Conservation (phyloP, 2,888 invertebrate species). For the Leptinotarsa rubiginosa region DNA sequence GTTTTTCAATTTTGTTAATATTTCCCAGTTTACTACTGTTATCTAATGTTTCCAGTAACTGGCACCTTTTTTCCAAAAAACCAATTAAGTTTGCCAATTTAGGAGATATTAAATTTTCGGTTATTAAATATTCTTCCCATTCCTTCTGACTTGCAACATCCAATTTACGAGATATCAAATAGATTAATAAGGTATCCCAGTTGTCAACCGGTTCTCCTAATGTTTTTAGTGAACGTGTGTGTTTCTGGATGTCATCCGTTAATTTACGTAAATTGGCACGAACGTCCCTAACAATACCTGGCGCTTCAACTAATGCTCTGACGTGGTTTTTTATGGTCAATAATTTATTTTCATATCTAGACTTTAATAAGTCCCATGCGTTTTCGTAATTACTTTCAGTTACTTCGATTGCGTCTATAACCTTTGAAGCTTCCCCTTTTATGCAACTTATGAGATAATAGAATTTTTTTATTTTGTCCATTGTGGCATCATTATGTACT, state of each 20-base stretch:
- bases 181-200: constrained; percentile 20
- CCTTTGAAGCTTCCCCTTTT: neutral
- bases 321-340: constrained; percentile 18
- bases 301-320: constrained; percentile 16
- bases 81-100: neutral
- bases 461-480: constrained; percentile 16
- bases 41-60: neutral
- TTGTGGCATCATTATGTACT: constrained; percentile 1
- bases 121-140: constrained; percentile 14
- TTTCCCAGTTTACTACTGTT: neutral
- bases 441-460: constrained; percentile 22
- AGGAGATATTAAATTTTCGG: neutral
- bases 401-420: constrained; percentile 10
- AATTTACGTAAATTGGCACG: neutral
- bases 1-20: neutral
- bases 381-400: constrained; percentile 20
- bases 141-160: neutral
- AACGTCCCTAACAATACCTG: constrained; percentile 14
- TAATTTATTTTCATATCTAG: constrained; percentile 20
- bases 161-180: constrained; percentile 14
- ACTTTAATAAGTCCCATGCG: constrained; percentile 21
- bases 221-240: constrained; percentile 23
- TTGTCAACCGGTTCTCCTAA: constrained; percentile 26
- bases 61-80: neutral
- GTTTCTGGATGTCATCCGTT: constrained; percentile 21